Conservation (phyloP, 2,113 vertebrate genomes). For the Serilophus lunatus region DNA sequence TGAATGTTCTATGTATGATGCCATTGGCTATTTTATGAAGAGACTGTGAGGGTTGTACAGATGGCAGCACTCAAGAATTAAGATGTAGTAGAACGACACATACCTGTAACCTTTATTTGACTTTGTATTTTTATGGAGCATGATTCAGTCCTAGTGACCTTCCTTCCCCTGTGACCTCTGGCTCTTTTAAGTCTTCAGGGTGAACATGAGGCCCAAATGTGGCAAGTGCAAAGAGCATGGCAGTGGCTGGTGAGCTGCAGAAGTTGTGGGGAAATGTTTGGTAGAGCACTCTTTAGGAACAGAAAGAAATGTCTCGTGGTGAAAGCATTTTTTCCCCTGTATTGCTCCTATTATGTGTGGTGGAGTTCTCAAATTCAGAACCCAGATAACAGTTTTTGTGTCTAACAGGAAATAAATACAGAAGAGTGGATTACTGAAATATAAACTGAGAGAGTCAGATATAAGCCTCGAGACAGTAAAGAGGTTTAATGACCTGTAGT, state of each 20-base stretch:
- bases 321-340: not conserved
- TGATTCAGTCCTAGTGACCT: not conserved
- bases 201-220: not conserved
- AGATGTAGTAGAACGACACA: not conserved
- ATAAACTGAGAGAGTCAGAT: not conserved
- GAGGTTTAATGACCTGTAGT: not conserved
- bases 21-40: not conserved
- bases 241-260: not conserved
- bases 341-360: accelerated
- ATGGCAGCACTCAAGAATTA: not conserved
- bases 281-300: not conserved
- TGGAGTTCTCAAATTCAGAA: not conserved
- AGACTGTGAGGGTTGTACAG: not conserved
- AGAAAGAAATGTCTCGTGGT: not conserved
- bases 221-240: not conserved
- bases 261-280: not conserved
- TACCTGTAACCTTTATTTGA: not conserved
- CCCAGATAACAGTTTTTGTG: not conserved
- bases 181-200: not conserved
- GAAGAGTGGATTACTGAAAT: not conserved
- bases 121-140: not conserved
- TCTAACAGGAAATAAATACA: not conserved
- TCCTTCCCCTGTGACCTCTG: not conserved
- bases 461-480: not conserved
- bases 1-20: not conserved